Evolutionary conservation across 2,888 invertebrate species (phyloP), one percentile per base, ranked within the genome.

Genomic region (Strigamia maritima): DNA sequence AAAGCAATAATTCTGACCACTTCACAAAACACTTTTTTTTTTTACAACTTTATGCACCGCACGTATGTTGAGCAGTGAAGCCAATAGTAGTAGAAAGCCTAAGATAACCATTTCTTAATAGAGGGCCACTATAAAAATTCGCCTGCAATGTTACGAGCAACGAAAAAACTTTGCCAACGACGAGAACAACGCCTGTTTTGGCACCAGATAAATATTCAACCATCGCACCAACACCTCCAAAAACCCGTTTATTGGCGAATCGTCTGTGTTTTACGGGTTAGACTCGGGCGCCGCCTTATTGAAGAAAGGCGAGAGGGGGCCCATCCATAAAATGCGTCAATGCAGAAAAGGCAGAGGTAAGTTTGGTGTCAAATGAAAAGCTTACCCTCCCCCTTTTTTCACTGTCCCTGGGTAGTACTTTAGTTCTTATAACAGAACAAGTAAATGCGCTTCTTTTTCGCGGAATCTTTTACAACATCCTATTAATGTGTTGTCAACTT

Each of bases 31-130:
- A 60, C 19, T n/a, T n/a, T n/a, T 19, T 60, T 19, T 60, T 60
- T 60, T 60, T 60, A 60, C 60, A 19, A 19, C 60, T 60, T 60
- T 60, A 60, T 60, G 60, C 60, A 60, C 60, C 16, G 24, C 60
- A 60, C 60, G 60, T 60, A 60, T 19, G 19, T 7, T 60, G 19
- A 49, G 49, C 49, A 49, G 49, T 49, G 49, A 49, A 49, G 49
- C 49, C 49, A 49, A 49, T 49, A 49, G 49, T 49, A 14, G 49
- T 49, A 49, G 49, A 49, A 49, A 49, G 7, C 49, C 49, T 19
- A 19, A 49, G 49, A 14, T 49, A 49, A 7, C 49, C 49, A 49
- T 49, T 49, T 49, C 49, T 49, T 49, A 49, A 49, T 49, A 49
- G 49, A 49, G 49, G 49, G 49, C 49, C 49, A 49, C 49, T 49